Base-by-base conservation (phyloP, 2,797 vertebrate genomes). In the Esox masquinongy region DNA sequence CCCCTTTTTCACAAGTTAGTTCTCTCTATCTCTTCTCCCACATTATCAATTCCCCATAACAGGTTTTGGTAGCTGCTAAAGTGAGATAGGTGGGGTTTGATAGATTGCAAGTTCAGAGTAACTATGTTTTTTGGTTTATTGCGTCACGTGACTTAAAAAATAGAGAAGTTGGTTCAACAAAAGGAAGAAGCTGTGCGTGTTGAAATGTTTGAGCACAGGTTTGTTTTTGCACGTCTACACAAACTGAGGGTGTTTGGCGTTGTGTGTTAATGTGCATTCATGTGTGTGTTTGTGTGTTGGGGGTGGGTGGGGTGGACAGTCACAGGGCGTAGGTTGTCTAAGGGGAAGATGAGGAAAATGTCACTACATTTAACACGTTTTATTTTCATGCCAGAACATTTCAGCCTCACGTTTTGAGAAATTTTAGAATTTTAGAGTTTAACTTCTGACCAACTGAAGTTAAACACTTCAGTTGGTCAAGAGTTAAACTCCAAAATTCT, bases 101-200 rank as follows among this genome's bases (percentile, higher is more conserved):
- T 5, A 49, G 14, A 39, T 56, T 67, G 8, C 36, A 68, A 53
- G 19, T 70, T 24, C 19, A 24, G 22, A 39, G 31, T 67, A 67
- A 15, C 59, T 43, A 17, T 4, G 50, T 26, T 68, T 16, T 31
- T 39, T 39, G 2, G 56, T 12, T 75, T 50, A 66, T 66, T 70
- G n/a, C 8, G 16, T 66, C 39, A 59, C 49, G 72, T 74, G 61
- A 14, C 24, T 8, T 47, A 47, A 26, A 74, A 72, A 74, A 82
- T 77, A 50, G 66, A 72, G 76, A 79, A 85, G 81, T 77, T 67
- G 31, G 22, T 7, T 68, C 34, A 29, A 56, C 34, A 68, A 74
- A 72, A 34, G 68, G 81, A 85, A 88, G 75, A 59, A 73, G 14
- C 26, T 49, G 43, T 14, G 77, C 19, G 72, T 82, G 72, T 80